These are phyloP conservation scores for Catharus ustulatus DNA, from an alignment of 2,797 vertebrate species.

Conservation along the genomic window DNA sequence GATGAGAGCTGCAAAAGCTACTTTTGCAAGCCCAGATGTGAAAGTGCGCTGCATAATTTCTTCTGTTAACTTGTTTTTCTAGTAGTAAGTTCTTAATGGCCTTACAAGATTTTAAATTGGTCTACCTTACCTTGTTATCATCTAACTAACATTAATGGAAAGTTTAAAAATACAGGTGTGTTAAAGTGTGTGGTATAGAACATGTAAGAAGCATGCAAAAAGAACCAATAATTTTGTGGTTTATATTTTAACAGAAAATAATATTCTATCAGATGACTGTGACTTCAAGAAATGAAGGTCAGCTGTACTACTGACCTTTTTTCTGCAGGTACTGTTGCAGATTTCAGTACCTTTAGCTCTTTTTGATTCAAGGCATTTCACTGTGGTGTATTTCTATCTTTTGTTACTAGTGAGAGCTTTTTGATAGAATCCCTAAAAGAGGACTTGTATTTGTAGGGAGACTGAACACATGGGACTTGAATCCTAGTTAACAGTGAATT, in stretches of 20 bases:
- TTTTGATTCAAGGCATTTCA: not conserved
- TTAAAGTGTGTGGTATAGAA: not conserved
- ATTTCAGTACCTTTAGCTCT: not conserved
- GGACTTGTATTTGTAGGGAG: not conserved
- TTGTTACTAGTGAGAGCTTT: not conserved
- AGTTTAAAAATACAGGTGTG: not conserved
- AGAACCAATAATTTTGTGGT: not conserved
- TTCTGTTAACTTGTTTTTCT: not conserved
- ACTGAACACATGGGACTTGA: not conserved
- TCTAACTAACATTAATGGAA: not conserved
- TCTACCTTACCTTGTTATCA: not conserved
- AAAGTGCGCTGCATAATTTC: not conserved
- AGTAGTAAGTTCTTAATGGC: not conserved
- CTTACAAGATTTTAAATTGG: not conserved
- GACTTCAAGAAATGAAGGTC: not conserved
- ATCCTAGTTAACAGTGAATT: slow-evolving; percentile 19
- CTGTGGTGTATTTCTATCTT: not conserved
- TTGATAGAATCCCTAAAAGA: not conserved
- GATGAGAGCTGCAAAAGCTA: not conserved
- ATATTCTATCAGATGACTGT: not conserved
- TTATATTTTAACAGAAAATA: not conserved
- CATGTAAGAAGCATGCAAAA: not conserved
- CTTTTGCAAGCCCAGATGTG: not conserved
- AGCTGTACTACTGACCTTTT: not conserved
- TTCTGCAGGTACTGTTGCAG: not conserved